Evolutionary conservation across 2,888 invertebrate genomes (phyloP).

Genomic region (Pheosia gnoma): DNA sequence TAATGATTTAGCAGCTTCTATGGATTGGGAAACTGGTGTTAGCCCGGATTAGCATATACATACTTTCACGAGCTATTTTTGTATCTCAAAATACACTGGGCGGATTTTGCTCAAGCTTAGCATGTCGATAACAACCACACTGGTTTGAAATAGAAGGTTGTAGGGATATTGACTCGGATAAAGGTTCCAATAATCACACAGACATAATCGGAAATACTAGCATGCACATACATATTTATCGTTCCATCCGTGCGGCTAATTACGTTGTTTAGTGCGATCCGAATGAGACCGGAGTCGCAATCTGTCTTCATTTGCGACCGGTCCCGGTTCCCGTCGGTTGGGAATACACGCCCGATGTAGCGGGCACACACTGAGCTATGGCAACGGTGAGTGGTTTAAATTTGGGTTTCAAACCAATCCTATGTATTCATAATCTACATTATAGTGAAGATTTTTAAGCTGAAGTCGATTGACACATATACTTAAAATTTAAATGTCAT

Average conservation of each 20-base stretch:
- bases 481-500: no score
- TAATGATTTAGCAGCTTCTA: no score
- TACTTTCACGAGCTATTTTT: no score
- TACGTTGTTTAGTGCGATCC: constrained; percentile 4
- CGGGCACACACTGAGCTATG: neutral
- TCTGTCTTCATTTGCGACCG: constrained; percentile 7
- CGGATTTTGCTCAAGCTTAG: no score
- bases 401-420: neutral
- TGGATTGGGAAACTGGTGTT: no score
- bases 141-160: no score
- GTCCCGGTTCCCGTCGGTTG: neutral
- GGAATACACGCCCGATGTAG: neutral
- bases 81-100: no score
- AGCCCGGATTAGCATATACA: no score
- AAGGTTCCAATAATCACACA: neutral
- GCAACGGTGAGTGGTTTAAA: neutral
- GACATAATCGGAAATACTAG: neutral
- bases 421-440: neutral
- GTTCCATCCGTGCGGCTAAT: neutral
- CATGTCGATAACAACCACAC: no score
- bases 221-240: constrained; percentile 3
- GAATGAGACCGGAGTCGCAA: neutral
- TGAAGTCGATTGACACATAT: no score
- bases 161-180: no score
- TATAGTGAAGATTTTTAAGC: no score